Evolutionary conservation across 37 sponge, comb jelly and placozoan species (phyloP).

Genomic region (Crambe crambe): DNA sequence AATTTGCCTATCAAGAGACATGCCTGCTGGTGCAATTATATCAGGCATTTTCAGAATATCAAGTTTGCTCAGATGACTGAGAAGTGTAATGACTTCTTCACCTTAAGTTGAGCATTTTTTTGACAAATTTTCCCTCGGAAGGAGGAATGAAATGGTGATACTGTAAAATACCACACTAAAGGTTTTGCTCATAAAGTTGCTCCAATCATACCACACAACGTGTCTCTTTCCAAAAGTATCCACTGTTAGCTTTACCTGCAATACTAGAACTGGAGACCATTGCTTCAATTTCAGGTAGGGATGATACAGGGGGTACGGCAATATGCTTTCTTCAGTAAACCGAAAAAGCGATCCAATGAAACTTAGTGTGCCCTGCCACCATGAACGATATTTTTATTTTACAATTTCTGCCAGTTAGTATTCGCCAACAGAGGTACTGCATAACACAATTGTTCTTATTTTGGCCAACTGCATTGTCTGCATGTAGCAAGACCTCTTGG

Average conservation of each 20-base stretch:
- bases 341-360: neutral
- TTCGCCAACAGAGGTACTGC: constrained; percentile 39
- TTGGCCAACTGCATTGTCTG: constrained; percentile 21
- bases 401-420: constrained; percentile 11
- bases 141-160: neutral
- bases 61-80: neutral
- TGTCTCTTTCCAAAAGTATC: neutral
- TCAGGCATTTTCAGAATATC: neutral
- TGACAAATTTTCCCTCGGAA: neutral
- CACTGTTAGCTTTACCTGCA: neutral
- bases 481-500: neutral
- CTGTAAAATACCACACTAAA: neutral
- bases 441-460: constrained; percentile 56
- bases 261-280: constrained; percentile 1
- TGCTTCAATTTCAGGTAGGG: neutral
- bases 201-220: neutral
- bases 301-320: neutral
- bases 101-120: neutral
- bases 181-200: neutral
- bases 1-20: neutral
- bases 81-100: neutral
- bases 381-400: constrained; percentile 25
- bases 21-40: neutral
- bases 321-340: neutral
- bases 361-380: constrained; percentile 38